Conservation (phyloP, 2,888 invertebrate species). For the Schizaphis graminum region DNA sequence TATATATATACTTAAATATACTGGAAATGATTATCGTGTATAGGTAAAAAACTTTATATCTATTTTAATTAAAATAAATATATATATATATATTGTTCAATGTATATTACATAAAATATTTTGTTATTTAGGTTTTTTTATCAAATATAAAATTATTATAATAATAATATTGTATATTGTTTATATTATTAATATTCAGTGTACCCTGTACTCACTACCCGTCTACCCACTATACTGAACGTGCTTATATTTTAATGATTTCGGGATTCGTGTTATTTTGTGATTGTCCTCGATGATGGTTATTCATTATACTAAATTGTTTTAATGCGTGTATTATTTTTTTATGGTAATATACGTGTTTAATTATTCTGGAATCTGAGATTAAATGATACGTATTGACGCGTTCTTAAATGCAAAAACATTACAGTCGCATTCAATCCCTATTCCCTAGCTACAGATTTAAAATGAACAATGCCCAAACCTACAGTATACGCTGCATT, state of each 20-base stretch:
- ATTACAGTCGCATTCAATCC: background rate
- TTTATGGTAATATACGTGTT: background rate
- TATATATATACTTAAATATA: background rate
- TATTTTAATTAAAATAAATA: no score
- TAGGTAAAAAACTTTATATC: no score
- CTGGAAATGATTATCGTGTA: background rate
- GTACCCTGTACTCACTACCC: no score
- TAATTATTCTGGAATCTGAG: background rate
- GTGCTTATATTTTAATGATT: background rate
- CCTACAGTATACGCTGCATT: no score
- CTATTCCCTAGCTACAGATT: background rate
- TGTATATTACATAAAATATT: no score
- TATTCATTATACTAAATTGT: background rate
- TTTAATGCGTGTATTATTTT: background rate
- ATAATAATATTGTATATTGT: no score
- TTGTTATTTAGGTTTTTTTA: no score
- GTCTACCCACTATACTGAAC: background rate
- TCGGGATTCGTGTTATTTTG: background rate
- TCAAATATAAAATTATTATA: no score
- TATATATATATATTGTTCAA: no score
- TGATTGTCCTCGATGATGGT: background rate
- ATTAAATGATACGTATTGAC: background rate
- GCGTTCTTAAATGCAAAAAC: background rate
- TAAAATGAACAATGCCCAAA: background rate
- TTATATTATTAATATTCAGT: no score